Evolutionary conservation across 2,888 invertebrate species (phyloP), one percentile per base, ranked within the genome.

Genomic region (Athalia circularis): DNA sequence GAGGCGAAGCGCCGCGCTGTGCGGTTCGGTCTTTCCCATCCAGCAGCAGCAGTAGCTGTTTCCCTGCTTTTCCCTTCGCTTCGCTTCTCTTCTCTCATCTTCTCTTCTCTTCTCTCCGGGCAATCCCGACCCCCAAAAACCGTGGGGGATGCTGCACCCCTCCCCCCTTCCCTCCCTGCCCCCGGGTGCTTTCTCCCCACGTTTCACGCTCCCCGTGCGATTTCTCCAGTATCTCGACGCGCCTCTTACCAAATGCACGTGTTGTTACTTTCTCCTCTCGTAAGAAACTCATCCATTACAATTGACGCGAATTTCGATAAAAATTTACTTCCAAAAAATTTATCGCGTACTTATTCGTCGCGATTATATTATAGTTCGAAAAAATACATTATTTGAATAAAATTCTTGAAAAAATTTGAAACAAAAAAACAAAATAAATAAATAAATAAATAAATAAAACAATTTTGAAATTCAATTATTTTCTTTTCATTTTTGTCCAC

Each of bases 191-290:
- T 54, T n/a, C 54, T n/a, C 5, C 54, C 11, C 13, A 13, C n/a
- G 72, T 59, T 72, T 59, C 72, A 72, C 47, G 57, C 57, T 70
- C 59, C 45, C 13, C 57, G 59, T 59, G 15, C 59, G 11, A 4
- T 45, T 29, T 11, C 48, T 48, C 80, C 87, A 87, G 87, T 87
- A 83, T 76, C 82, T 80, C 84, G 82, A 81, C 84, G 87, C 80
- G 83, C 83, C 81, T 85, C 84, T 81, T 64, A 80, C 81, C 84
- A 83, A 84, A 84, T 86, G 83, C 84, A 85, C 86, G 83, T 77
- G 80, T 50, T 75, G 11, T 75, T 9, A 29, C 61, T n/a, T 13
- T 29, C 61, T 8, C 15, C 11, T 9, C 45, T 9, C 8, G 9
- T 43, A 3, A 5, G 45, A 47, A 8, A 43, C 43, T 11, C 9